phyloP scores from a whole-genome alignment of 2,113 vertebrate species.

The Tachycineta bicolor region DNA sequence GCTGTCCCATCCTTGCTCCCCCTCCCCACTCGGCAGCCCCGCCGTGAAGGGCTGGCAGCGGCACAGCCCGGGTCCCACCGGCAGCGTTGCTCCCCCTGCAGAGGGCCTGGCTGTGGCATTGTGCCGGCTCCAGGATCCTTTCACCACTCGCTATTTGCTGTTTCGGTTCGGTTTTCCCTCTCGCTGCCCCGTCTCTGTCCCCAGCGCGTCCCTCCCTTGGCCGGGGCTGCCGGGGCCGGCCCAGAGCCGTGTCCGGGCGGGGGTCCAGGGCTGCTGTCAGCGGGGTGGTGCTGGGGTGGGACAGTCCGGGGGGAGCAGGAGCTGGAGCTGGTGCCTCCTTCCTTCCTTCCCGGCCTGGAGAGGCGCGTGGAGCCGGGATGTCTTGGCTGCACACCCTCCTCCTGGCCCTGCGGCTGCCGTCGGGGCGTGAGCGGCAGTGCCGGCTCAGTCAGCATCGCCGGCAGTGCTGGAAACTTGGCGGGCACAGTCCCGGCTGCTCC shows the following conservation, averaged over 20 bases:
- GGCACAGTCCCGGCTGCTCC: not conserved
- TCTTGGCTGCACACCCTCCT: conserved; percentile 38
- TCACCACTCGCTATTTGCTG: not conserved
- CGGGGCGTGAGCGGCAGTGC: not conserved
- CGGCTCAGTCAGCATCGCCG: not conserved
- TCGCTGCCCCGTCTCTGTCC: not conserved
- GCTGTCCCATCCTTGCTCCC: not conserved
- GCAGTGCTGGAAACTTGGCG: conserved; percentile 68
- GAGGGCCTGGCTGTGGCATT: not conserved
- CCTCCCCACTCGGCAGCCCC: not conserved
- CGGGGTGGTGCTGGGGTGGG: not conserved
- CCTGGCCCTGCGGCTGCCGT: not conserved
- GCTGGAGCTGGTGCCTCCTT: conserved; percentile 27
- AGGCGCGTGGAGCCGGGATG: conserved; percentile 1
- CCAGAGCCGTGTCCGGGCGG: not conserved
- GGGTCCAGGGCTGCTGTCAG: not conserved
- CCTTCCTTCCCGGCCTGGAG: conserved; percentile 48
- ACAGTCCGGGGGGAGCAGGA: not conserved
- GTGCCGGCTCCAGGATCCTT: not conserved
- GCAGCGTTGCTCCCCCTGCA: fast-evolving
- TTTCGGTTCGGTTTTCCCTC: not conserved
- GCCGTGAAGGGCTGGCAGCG: fast-evolving
- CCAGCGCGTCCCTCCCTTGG: not conserved
- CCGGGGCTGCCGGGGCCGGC: not conserved
- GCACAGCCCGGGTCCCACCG: not conserved